These are phyloP conservation scores for Glareola pratincola DNA, from an alignment of 2,113 vertebrate species.

Conservation along the genomic window DNA sequence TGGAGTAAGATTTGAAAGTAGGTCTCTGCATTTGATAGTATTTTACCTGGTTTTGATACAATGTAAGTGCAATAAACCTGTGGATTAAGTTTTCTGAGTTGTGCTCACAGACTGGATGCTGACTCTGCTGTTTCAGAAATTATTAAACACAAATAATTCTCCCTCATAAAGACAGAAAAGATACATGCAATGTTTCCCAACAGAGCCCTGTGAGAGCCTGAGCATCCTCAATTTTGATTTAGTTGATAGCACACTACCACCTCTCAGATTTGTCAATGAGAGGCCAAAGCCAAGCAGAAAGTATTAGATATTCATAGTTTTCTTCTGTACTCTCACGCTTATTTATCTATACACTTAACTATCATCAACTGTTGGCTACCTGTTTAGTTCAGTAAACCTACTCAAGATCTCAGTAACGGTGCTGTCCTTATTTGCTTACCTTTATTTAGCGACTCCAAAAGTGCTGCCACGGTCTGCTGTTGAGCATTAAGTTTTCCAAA, in stretches of 20 bases:
- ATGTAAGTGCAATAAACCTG: slow-evolving; percentile 2
- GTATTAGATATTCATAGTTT: neutral
- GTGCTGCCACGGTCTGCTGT: neutral
- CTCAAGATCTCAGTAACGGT: neutral
- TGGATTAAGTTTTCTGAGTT: slow-evolving; percentile 11
- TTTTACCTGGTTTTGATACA: slow-evolving; percentile 34
- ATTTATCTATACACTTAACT: neutral
- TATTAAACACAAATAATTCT: slow-evolving; percentile 29
- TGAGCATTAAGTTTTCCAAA: neutral
- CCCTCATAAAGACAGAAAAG: neutral
- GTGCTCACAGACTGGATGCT: neutral
- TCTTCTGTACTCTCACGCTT: neutral
- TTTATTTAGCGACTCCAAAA: neutral
- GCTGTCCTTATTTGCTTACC: neutral
- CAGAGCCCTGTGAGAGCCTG: neutral
- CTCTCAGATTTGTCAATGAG: neutral
- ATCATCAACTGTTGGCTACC: neutral
- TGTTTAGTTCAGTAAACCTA: neutral
- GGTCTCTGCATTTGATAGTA: slow-evolving; percentile 42
- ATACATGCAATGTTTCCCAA: neutral
- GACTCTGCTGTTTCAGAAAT: slow-evolving; percentile 11
- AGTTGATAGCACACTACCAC: neutral
- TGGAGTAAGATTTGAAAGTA: slow-evolving; percentile 36
- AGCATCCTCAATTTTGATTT: neutral
- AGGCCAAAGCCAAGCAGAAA: neutral